Evolutionary conservation across 2,113 vertebrate species (phyloP).

Genomic region (Chaetodon auriga): DNA sequence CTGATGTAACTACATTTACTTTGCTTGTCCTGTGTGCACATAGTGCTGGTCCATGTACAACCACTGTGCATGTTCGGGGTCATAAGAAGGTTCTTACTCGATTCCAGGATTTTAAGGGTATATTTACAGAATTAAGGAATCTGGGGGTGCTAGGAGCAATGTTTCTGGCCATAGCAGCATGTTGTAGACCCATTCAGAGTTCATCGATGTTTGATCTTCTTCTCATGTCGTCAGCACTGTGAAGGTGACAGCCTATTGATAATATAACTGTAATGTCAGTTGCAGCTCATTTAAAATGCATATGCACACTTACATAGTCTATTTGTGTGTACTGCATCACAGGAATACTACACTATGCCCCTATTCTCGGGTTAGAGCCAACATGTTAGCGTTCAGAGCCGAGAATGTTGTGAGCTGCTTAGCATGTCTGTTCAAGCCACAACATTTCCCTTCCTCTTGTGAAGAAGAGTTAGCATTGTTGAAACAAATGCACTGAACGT

Average conservation of each 20-base stretch:
- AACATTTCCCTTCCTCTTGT: constrained; percentile 56
- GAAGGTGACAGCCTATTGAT: not conserved
- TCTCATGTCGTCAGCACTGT: not conserved
- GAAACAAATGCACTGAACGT: constrained; percentile 40
- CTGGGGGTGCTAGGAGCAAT: not conserved
- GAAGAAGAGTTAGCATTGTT: constrained; percentile 49
- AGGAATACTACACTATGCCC: not conserved
- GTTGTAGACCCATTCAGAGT: not conserved
- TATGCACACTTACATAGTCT: not conserved
- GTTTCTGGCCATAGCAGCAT: too few relatives aligned
- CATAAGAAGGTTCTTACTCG: not conserved
- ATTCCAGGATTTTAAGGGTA: not conserved
- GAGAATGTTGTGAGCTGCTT: constrained; percentile 37
- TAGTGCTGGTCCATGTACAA: too few relatives aligned
- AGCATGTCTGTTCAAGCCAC: constrained; percentile 43
- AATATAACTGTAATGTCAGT: not conserved
- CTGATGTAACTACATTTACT: not conserved
- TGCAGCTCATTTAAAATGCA: not conserved
- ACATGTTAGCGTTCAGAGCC: not conserved
- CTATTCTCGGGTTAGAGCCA: not conserved
- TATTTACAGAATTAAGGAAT: not conserved
- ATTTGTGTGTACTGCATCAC: not conserved
- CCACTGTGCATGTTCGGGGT: not conserved
- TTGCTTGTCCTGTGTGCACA: not conserved
- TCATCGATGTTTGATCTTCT: not conserved